Conservation (phyloP, 2,113 vertebrate genomes). For the Zosterops japonicus region DNA sequence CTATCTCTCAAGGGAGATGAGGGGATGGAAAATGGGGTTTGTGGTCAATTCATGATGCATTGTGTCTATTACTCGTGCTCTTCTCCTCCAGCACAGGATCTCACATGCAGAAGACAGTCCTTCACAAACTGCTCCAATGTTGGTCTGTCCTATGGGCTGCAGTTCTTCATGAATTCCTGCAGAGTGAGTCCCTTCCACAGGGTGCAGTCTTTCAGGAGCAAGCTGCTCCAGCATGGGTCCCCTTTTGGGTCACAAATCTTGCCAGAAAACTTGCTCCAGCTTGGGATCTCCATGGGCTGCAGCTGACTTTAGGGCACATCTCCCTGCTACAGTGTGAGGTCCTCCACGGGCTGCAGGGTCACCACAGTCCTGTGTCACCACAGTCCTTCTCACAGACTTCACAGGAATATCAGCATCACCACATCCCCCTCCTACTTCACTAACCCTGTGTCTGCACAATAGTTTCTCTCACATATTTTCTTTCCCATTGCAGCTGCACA, state of each 20-base stretch:
- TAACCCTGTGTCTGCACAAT: neutral
- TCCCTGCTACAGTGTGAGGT: neutral
- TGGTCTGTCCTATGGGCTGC: neutral
- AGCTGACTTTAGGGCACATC: neutral
- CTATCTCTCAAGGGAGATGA: fast-evolving
- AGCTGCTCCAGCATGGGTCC: neutral
- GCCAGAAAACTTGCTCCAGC: neutral
- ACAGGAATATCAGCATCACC: neutral
- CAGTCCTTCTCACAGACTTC: neutral
- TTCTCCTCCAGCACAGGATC: neutral
- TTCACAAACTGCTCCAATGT: neutral
- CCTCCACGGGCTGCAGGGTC: neutral
- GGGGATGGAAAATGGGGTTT: neutral
- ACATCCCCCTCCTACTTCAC: neutral
- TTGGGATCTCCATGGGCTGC: neutral
- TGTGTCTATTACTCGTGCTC: neutral
- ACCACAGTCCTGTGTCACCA: neutral
- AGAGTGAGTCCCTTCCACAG: neutral
- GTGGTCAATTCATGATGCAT: neutral
- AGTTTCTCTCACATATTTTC: neutral
- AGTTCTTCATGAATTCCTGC: neutral
- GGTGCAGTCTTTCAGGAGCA: neutral
- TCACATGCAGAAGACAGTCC: neutral
- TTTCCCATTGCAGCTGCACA: neutral
- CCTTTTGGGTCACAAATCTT: neutral